These are phyloP conservation scores for Hippocampus mohnikei DNA, from an alignment of 2,113 vertebrate genomes.

Conservation along the genomic window DNA sequence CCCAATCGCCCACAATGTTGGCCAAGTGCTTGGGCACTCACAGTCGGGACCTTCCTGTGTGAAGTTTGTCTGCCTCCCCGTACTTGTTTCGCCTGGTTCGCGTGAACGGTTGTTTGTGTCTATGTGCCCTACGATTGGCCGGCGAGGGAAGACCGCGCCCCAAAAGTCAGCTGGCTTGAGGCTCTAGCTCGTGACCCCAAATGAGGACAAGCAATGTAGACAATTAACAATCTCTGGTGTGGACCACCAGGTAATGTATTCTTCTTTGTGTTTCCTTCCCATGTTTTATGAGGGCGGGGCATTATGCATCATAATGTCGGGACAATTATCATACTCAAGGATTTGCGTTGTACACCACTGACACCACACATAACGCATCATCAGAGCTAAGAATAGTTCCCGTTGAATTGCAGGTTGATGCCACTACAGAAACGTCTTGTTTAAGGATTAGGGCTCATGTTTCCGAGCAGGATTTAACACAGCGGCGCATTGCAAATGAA, in stretches of 20 bases:
- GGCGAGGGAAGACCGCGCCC: too few species aligned
- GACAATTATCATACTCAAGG: not conserved
- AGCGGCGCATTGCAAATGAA: slow-evolving; percentile 41
- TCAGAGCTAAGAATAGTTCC: not conserved
- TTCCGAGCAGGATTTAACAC: slow-evolving; percentile 44
- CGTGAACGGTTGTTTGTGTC: too few species aligned
- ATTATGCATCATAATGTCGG: not conserved
- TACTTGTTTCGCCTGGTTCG: not conserved
- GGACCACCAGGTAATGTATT: slow-evolving; percentile 29
- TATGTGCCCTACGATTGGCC: too few species aligned
- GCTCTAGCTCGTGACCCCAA: too few species aligned
- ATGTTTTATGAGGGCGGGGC: not conserved
- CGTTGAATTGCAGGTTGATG: not conserved
- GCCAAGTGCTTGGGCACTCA: not conserved
- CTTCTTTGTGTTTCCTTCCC: slow-evolving; percentile 22
- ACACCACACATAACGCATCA: not conserved
- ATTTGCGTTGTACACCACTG: not conserved
- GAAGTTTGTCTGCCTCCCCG: not conserved
- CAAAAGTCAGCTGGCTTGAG: too few species aligned
- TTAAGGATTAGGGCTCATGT: slow-evolving; percentile 38
- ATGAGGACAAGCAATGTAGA: too few species aligned
- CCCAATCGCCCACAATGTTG: not conserved
- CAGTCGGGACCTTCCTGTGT: not conserved
- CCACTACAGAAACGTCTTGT: slow-evolving; percentile 3
- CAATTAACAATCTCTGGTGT: slow-evolving; percentile 4